Evolutionary conservation across 23 tunicate genomes (phyloP).

Genomic region (Clavelina lepadiformis): DNA sequence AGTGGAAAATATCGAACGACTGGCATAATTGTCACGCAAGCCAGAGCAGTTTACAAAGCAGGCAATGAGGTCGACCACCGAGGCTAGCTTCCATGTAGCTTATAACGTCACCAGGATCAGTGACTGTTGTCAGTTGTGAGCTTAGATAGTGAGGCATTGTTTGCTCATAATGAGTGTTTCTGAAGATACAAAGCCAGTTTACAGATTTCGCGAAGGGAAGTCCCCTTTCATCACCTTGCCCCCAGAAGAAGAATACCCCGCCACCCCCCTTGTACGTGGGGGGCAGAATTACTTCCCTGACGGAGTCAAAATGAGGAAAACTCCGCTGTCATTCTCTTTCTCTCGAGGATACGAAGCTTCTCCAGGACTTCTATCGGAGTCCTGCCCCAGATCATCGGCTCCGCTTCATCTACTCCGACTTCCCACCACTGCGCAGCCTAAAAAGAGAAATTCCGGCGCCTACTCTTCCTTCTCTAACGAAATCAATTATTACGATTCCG

Average conservation of each 20-base stretch:
- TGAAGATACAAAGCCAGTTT: too few species aligned
- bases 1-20: too few species aligned
- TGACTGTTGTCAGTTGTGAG: too few species aligned
- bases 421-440: conserved; percentile 41
- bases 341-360: not conserved
- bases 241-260: conserved; percentile 5
- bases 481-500: not conserved
- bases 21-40: too few species aligned
- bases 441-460: not conserved
- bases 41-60: too few species aligned
- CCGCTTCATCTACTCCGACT: conserved; percentile 27
- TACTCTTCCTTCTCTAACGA: not conserved
- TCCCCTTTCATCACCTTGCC: not conserved
- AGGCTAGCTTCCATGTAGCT: too few species aligned
- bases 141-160: too few species aligned
- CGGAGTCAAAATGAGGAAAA: conserved; percentile 39
- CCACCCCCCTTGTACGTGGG: conserved; percentile 63
- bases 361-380: not conserved
- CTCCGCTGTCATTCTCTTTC: not conserved
- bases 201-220: too few species aligned
- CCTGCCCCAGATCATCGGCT: conserved; percentile 17
- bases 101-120: too few species aligned
- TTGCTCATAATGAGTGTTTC: too few species aligned
- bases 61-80: too few species aligned
- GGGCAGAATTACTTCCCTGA: conserved; percentile 64